Evolutionary conservation across 2,797 vertebrate genomes (phyloP).

Genomic region (Acropternis orthonyx): DNA sequence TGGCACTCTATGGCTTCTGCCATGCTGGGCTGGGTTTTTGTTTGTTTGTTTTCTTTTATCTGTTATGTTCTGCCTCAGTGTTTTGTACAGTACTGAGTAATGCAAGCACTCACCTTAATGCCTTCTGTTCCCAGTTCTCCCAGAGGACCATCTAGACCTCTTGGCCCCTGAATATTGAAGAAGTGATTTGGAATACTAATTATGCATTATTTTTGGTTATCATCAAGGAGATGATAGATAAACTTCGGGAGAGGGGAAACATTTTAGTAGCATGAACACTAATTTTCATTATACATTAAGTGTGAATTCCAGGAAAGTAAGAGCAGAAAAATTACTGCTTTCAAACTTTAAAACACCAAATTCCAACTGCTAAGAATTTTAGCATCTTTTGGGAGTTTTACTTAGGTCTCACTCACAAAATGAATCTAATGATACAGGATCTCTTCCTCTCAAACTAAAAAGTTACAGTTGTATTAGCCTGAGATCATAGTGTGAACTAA

Average conservation of each 20-base stretch:
- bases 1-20: neutral
- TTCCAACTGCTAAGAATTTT: neutral
- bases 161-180: conserved; percentile 83
- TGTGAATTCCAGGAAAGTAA: neutral
- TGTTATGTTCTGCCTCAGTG: neutral
- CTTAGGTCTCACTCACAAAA: neutral
- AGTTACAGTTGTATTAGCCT: neutral
- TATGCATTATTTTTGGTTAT: neutral
- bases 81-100: neutral
- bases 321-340: neutral
- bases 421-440: neutral
- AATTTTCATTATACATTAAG: neutral
- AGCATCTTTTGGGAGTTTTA: neutral
- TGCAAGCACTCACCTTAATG: conserved; percentile 82
- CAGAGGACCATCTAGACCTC: conserved; percentile 85
- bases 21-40: rapidly evolving
- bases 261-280: neutral
- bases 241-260: neutral
- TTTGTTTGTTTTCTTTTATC: neutral
- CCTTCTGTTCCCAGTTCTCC: conserved; percentile 89
- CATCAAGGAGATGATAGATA: neutral
- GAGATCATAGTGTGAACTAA: neutral
- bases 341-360: neutral
- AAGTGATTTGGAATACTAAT: conserved; percentile 21
- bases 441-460: neutral